Percentiles rank a stretch among this genome's conserved stretches.
Conservation (phyloP, 2,888 invertebrate species). For the Pogonocherus hispidulus region DNA sequence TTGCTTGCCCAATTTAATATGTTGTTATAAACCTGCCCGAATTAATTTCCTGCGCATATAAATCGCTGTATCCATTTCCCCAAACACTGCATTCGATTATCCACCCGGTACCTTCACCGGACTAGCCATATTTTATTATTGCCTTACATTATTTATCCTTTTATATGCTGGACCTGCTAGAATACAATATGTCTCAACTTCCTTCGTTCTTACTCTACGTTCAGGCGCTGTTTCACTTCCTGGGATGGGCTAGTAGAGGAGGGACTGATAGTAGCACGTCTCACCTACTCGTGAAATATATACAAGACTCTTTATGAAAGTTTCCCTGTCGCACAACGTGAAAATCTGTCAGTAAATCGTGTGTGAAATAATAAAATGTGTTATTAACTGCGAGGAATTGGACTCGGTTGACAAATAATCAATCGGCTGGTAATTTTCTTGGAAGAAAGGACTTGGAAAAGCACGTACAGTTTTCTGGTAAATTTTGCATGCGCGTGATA, state of each 20-base stretch:
- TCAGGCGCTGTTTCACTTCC: not conserved
- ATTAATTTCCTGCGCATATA: no score
- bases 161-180: slow-evolving; percentile 30
- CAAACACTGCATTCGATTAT: not conserved
- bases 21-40: no score
- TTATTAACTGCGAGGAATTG: slow-evolving; percentile 37
- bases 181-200: slow-evolving; percentile 36
- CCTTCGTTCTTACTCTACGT: slow-evolving; percentile 19
- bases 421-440: slow-evolving; percentile 10
- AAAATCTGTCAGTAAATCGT: slow-evolving; percentile 43
- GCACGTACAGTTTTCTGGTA: not conserved
- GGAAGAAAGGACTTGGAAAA: not conserved
- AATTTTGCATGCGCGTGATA: no score
- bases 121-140: slow-evolving; percentile 61
- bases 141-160: slow-evolving; percentile 66
- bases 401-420: slow-evolving; percentile 27
- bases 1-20: no score
- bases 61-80: no score
- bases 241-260: slow-evolving; percentile 13
- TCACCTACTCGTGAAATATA: slow-evolving; percentile 31
- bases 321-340: slow-evolving; percentile 38
- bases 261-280: slow-evolving; percentile 1
- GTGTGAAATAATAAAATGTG: slow-evolving; percentile 40
- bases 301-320: slow-evolving; percentile 39
- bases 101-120: slow-evolving; percentile 27